phyloP scores from a whole-genome alignment of 2,888 invertebrate genomes.

The Stenichneumon culpator region DNA sequence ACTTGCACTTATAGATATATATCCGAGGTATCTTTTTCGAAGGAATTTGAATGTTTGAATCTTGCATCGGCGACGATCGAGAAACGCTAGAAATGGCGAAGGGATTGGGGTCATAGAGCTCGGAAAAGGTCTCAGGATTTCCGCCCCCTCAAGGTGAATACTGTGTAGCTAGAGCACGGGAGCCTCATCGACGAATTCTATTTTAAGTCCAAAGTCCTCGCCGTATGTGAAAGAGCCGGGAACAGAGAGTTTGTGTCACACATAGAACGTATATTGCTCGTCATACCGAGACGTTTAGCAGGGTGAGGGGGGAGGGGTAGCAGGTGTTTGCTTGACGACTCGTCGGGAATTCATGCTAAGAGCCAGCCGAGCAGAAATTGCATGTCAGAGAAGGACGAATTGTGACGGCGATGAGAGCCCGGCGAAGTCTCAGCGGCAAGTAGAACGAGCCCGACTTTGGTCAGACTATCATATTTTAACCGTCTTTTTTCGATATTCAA shows the following conservation, averaged over 20 bases:
- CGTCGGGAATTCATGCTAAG: conserved; percentile 38
- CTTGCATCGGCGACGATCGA: conserved; percentile 25
- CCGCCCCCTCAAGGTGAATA: background rate
- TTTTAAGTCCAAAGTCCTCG: conserved; percentile 27
- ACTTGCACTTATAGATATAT: background rate
- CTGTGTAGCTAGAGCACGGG: background rate
- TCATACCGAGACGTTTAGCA: conserved; percentile 31
- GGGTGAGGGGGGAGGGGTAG: background rate
- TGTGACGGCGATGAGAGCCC: conserved; percentile 29
- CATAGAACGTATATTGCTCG: conserved; percentile 21
- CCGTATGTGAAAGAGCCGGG: conserved; percentile 25
- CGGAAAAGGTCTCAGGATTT: background rate
- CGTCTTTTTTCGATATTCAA: background rate
- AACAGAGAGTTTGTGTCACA: conserved; percentile 25
- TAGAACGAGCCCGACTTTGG: conserved; percentile 38
- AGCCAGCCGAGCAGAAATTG: conserved; percentile 56
- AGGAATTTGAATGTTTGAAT: conserved; percentile 62
- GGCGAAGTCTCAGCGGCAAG: conserved; percentile 7
- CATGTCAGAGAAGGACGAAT: conserved; percentile 53
- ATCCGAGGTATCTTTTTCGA: background rate
- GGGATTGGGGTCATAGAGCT: conserved; percentile 63
- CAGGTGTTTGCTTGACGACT: conserved; percentile 52
- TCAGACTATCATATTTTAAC: background rate
- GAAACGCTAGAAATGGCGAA: conserved; percentile 40
- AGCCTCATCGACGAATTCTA: conserved; percentile 44